Conservation (phyloP, 1,140 invertebrate species). For the Camponotus vicinus region DNA sequence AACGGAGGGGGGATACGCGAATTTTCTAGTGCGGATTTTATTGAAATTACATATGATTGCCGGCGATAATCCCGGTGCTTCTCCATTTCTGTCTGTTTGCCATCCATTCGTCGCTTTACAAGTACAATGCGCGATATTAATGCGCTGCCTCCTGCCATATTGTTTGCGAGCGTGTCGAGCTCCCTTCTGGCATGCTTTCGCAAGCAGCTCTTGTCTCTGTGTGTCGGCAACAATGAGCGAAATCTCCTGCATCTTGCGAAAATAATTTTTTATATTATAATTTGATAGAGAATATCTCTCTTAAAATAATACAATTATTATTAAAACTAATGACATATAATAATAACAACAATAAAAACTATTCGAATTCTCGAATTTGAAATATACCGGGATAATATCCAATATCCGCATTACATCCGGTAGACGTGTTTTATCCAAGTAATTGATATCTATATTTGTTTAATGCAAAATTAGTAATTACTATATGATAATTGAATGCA, state of each 20-base stretch:
- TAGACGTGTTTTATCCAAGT: too few species aligned
- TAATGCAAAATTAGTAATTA: too few species aligned
- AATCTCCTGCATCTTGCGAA: neutral
- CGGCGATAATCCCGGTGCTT: conserved; percentile 48
- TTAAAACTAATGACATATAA: too few species aligned
- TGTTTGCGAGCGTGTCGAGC: conserved; percentile 46
- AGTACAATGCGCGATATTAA: conserved; percentile 33
- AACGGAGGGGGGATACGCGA: conserved; percentile 17
- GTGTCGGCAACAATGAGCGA: conserved; percentile 3
- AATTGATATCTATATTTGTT: too few species aligned
- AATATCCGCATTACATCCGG: too few species aligned
- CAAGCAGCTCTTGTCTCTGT: conserved; percentile 13
- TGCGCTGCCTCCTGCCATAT: conserved; percentile 30
- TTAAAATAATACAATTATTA: too few species aligned
- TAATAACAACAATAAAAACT: too few species aligned
- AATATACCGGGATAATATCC: too few species aligned
- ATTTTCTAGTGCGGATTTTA: conserved; percentile 10
- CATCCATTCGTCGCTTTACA: conserved; percentile 35
- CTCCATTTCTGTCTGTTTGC: conserved; percentile 49
- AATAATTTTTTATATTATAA: neutral
- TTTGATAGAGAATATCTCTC: too few species aligned
- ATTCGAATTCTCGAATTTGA: too few species aligned
- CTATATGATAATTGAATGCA: too few species aligned
- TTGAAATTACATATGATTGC: conserved; percentile 49
- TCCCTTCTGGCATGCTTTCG: conserved; percentile 58